Evolutionary conservation across 2,113 vertebrate genomes (phyloP).

Genomic region (Chauna torquata): DNA sequence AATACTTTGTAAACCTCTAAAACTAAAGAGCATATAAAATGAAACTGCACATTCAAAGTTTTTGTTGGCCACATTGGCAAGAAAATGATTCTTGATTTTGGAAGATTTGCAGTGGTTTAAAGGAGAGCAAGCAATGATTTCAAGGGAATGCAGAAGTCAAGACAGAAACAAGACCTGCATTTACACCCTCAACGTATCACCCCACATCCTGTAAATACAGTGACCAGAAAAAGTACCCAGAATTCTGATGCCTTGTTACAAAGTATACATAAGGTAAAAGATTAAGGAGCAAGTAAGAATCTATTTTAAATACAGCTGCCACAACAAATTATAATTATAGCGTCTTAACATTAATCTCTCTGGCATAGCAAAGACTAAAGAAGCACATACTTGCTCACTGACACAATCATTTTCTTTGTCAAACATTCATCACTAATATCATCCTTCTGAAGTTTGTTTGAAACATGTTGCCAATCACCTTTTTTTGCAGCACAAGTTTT

Average conservation of each 20-base stretch:
- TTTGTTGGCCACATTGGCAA: not conserved
- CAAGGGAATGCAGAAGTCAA: not conserved
- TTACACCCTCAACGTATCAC: not conserved
- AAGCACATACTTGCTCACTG: not conserved
- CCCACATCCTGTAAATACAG: not conserved
- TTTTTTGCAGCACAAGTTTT: not conserved
- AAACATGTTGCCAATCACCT: not conserved
- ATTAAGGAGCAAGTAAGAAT: not conserved
- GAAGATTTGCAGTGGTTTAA: slow-evolving; percentile 20
- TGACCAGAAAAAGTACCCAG: not conserved
- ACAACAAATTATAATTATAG: not conserved
- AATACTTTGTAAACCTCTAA: not conserved
- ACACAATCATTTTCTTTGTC: not conserved
- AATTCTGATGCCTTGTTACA: not conserved
- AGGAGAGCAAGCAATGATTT: not conserved
- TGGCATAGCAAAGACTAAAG: not conserved
- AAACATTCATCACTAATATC: not conserved
- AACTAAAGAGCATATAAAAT: not conserved
- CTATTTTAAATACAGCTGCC: not conserved
- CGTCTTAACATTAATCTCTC: not conserved
- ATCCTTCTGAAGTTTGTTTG: not conserved
- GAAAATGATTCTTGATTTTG: not conserved
- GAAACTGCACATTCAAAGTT: not conserved
- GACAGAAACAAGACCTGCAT: not conserved
- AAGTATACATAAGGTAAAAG: not conserved